Evolutionary conservation across 2,797 vertebrate genomes (phyloP), one percentile per base, ranked within the genome.

Genomic region (Poeciliopsis paucimaculata): DNA sequence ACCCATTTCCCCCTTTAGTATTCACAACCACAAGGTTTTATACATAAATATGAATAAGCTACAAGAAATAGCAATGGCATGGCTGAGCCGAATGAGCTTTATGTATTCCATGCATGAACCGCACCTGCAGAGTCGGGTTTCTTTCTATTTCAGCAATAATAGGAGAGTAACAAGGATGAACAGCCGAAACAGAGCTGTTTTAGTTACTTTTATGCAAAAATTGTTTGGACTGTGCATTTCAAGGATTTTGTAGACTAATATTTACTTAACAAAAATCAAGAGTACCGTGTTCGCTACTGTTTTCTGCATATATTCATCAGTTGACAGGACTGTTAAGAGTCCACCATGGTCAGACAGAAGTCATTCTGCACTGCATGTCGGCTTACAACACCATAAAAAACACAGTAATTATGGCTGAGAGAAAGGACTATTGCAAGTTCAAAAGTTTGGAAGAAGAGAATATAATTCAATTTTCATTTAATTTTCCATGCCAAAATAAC

Each of bases 1-100:
- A 31, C 20, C 60, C 80, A 51, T 28, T 51, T 71, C 28, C 16
- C 28, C 71, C 31, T 12, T 71, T 28, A 71, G 68, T 66, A 73
- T 73, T 46, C 55, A 36, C 53, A 74, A 53, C 60, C 72, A 43
- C 28, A 34, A 36, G 64, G 71, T 71, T 70, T 74, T 28, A 72
- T 66, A 64, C 73, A 76, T 68, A 78, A 20, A 75, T 70, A 82
- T n/a, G 73, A 75, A 72, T 26, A 43, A 76, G 66, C 73, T 34
- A 57, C 39, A 73, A 60, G 36, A 41, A 55, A 68, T 8, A 39
- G 39, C 73, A 53, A 46, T 76, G 72, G 72, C 34, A 72, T 53
- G 46, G 28, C 18, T 43, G 41, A 57, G 26, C 47, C 23, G n/a
- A 55, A 75, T 64, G 34, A 76, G 68, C 34, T 72, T 23, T 16